These are phyloP conservation scores for Ptychodera flava DNA, from an alignment of 35 echinoderm and acorn worm species.

Conservation along the genomic window DNA sequence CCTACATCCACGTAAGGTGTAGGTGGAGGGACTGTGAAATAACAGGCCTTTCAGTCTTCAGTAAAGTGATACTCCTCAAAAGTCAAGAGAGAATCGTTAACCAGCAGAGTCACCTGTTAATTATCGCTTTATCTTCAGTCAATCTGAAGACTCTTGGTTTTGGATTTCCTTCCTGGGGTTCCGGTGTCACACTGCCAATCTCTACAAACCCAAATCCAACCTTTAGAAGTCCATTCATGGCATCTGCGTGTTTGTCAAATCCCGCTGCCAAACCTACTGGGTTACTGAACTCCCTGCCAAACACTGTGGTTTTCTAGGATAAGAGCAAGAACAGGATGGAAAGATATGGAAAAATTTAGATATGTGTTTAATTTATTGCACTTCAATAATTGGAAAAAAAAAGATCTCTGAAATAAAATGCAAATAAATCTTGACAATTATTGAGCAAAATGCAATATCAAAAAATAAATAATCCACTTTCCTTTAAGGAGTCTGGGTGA, in stretches of 20 bases:
- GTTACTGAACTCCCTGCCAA: conserved; percentile 71
- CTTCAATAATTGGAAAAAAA: not conserved
- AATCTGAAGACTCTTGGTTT: conserved; percentile 95
- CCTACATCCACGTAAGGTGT: no score
- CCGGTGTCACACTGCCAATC: conserved; percentile 93
- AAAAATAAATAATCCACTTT: not conserved
- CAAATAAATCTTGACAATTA: not conserved
- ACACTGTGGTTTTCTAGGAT: conserved; percentile 46
- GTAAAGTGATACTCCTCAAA: no score
- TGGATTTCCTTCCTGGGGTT: conserved; percentile 86
- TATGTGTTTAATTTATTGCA: not conserved
- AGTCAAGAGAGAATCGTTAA: no score
- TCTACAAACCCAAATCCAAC: conserved; percentile 97
- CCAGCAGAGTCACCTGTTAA: conserved; percentile 73
- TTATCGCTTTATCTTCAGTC: conserved; percentile 67
- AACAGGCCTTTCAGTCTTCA: no score
- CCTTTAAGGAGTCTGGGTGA: not conserved
- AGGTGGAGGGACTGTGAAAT: no score
- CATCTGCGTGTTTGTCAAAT: conserved; percentile 97
- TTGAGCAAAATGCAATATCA: not conserved
- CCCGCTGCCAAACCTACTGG: conserved; percentile 85
- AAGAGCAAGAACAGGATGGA: not conserved
- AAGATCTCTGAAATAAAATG: not conserved
- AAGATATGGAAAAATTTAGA: not conserved
- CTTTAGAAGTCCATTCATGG: conserved; percentile 77